Evolutionary conservation across 2,888 invertebrate genomes (phyloP).

Genomic region (Troilus luridus): DNA sequence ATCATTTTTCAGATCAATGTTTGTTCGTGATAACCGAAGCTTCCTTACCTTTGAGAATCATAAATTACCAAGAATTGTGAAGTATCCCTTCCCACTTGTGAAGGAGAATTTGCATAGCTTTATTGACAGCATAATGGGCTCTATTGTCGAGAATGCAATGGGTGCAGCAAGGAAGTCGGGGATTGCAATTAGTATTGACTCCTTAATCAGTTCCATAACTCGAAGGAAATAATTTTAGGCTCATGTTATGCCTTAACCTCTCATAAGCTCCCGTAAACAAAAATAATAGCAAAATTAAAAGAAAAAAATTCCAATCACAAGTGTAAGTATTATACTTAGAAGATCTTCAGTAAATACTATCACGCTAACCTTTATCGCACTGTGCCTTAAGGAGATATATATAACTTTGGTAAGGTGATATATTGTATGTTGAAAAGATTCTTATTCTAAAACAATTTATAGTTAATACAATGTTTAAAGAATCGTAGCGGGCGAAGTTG

Average conservation of each 20-base stretch:
- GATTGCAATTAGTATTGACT: not conserved
- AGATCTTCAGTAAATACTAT: too few relatives aligned
- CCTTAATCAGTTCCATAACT: not conserved
- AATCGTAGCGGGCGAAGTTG: too few relatives aligned
- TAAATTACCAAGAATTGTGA: not conserved
- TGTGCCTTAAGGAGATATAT: too few relatives aligned
- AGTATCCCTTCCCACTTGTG: constrained; percentile 13
- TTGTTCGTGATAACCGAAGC: not conserved
- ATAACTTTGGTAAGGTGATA: too few relatives aligned
- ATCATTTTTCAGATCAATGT: not conserved
- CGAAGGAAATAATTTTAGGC: not conserved
- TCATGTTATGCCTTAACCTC: not conserved
- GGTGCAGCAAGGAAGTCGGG: not conserved
- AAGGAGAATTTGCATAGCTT: not conserved
- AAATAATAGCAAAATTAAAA: too few relatives aligned
- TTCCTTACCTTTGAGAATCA: not conserved
- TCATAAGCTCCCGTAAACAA: too few relatives aligned
- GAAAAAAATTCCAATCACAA: too few relatives aligned
- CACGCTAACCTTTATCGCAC: too few relatives aligned
- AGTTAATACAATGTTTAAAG: too few relatives aligned
- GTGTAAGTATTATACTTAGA: too few relatives aligned
- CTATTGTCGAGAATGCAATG: not conserved
- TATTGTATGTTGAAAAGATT: too few relatives aligned
- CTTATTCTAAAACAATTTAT: too few relatives aligned
- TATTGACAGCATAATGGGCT: constrained; percentile 1